Percentiles rank a stretch among this genome's conserved stretches.
These are phyloP conservation scores for Heliconius melpomene DNA, from an alignment of 1,140 invertebrate species.

Conservation along the genomic window DNA sequence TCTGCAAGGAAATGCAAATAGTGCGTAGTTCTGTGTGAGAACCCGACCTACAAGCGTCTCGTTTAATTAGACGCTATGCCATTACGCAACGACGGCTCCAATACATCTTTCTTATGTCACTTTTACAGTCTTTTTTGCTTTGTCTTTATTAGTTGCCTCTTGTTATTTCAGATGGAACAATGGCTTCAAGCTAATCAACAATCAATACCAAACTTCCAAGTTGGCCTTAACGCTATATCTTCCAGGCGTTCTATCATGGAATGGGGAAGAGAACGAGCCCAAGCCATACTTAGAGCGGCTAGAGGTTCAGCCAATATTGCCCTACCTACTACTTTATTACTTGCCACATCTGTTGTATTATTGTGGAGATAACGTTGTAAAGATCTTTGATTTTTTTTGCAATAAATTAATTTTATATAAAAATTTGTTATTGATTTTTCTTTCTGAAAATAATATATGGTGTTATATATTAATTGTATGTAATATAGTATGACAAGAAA, in stretches of 20 bases:
- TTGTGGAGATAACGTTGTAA: constrained; percentile 47
- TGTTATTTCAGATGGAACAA: constrained; percentile 62
- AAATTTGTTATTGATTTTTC: background rate
- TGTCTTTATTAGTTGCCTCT: background rate
- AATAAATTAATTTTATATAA: constrained; percentile 13
- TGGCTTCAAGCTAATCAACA: constrained; percentile 54
- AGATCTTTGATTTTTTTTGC: background rate
- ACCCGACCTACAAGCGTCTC: too few species aligned
- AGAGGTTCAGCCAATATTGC: constrained; percentile 47
- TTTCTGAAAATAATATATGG: background rate
- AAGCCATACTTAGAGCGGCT: constrained; percentile 51
- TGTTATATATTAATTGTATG: background rate
- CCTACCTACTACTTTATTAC: constrained; percentile 49
- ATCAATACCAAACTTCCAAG: constrained; percentile 49
- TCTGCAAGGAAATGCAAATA: too few species aligned
- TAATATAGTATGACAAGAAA: too few species aligned
- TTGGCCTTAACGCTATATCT: constrained; percentile 54
- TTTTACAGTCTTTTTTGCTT: too few species aligned
- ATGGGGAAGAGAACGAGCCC: constrained; percentile 61
- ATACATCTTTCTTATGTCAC: too few species aligned
- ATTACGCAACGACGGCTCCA: too few species aligned
- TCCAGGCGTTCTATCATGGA: constrained; percentile 57
- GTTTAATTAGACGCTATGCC: too few species aligned
- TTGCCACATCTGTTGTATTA: constrained; percentile 51
- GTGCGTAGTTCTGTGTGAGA: too few species aligned